Evolutionary conservation across 2,113 vertebrate genomes (phyloP).

Genomic region (Istiophorus platypterus): DNA sequence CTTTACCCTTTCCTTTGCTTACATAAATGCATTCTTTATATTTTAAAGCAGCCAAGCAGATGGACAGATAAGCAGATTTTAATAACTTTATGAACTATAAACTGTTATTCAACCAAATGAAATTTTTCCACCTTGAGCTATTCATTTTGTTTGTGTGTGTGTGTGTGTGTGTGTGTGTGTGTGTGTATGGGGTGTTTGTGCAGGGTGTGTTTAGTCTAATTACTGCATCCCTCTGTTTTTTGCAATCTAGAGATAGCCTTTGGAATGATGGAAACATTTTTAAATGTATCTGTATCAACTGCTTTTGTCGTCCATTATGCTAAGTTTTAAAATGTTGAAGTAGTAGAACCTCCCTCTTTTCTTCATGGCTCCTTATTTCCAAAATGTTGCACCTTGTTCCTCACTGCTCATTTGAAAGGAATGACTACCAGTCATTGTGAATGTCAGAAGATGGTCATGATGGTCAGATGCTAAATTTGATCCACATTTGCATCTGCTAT

Average conservation of each 20-base stretch:
- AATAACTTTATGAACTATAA: background rate
- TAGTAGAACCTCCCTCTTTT: background rate
- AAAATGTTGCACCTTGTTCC: background rate
- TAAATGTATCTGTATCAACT: background rate
- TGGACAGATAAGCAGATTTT: background rate
- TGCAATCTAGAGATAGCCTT: background rate
- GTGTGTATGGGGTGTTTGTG: conserved; percentile 4
- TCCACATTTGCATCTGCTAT: background rate
- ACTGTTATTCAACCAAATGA: background rate
- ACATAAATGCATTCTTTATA: background rate
- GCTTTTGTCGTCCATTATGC: background rate
- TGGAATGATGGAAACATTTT: background rate
- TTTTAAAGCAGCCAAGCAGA: background rate
- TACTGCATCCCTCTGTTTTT: conserved; percentile 63
- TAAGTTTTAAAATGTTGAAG: background rate
- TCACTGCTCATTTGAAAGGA: background rate
- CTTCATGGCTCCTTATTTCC: background rate
- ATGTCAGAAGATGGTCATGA: background rate
- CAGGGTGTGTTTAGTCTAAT: conserved; percentile 76
- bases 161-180: conserved; percentile 36
- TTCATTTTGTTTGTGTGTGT: conserved; percentile 21
- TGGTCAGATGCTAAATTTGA: background rate
- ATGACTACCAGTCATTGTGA: background rate
- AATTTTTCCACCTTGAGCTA: background rate
- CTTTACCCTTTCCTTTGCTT: background rate